Evolutionary conservation across 2,888 invertebrate genomes (phyloP).

Genomic region (Auanema sp.): DNA sequence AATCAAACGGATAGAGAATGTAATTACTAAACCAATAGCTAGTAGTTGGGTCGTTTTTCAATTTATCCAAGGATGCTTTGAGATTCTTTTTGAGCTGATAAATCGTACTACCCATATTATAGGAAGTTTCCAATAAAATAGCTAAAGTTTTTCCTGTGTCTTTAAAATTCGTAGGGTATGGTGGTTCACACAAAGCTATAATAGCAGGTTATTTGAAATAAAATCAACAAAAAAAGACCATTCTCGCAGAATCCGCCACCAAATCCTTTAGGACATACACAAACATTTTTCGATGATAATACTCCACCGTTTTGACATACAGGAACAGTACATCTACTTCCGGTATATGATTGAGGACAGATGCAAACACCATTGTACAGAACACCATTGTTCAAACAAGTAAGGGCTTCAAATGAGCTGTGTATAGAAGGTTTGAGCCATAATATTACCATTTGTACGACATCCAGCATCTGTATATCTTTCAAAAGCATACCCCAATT

Average conservation of each 20-base stretch:
- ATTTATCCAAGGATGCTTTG: slow-evolving; percentile 30
- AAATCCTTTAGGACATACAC: slow-evolving; percentile 39
- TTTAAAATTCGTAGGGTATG: slow-evolving; percentile 42
- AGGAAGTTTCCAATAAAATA: slow-evolving; percentile 50
- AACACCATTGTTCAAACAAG: slow-evolving; percentile 49
- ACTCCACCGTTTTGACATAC: slow-evolving; percentile 50
- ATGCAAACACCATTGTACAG: slow-evolving; percentile 46
- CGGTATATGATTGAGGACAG: slow-evolving; percentile 44
- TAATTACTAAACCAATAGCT: slow-evolving; percentile 50
- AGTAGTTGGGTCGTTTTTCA: slow-evolving; percentile 34
- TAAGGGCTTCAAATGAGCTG: slow-evolving; percentile 16
- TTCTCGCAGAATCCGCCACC: slow-evolving; percentile 47
- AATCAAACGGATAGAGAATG: slow-evolving; percentile 54
- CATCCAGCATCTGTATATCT: slow-evolving; percentile 43
- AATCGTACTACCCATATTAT: slow-evolving; percentile 42
- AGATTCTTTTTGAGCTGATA: slow-evolving; percentile 39
- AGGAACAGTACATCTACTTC: slow-evolving; percentile 39
- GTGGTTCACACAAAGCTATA: slow-evolving; percentile 48
- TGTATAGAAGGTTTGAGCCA: not conserved
- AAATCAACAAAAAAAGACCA: slow-evolving; percentile 14
- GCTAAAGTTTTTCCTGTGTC: slow-evolving; percentile 46
- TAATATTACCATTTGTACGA: slow-evolving; percentile 25
- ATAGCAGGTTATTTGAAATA: not conserved
- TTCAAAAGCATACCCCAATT: slow-evolving; percentile 55
- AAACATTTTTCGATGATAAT: slow-evolving; percentile 27